Evolutionary conservation across 2,113 vertebrate genomes (phyloP), one percentile per base, ranked within the genome.

Genomic region (Cairina moschata): DNA sequence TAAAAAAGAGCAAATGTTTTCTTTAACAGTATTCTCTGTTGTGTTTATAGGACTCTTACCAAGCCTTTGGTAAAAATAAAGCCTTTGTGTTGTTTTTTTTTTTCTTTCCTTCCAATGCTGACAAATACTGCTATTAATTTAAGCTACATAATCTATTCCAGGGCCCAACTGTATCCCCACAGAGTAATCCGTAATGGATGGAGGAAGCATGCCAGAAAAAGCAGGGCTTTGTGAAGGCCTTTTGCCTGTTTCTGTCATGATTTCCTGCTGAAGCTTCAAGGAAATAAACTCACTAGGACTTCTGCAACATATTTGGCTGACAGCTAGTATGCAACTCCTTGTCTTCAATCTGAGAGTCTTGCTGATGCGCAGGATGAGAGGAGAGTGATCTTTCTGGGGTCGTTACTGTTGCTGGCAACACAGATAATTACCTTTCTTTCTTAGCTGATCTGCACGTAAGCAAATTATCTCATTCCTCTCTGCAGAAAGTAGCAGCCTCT

Each of bases 191-290:
- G 84, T 93, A 84, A 92, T 40, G 91, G 92, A 79, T n/a, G 28
- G 62, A 84, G 73, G 81, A 96, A 91, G 42, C 20, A 16, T 32
- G 95, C 95, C 93, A 96, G 76, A 78, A 96, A 97, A 95, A 97
- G 95, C 95, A 96, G 86, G 44, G 56, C 59, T 91, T 81, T 0
- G 0, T 48, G 58, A 84, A 94, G 92, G 92, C 95, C 73, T 78
- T 96, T 90, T 95, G 93, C 93, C 80, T 86, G 21, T 58, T 95
- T 90, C 83, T 88, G 76, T 94, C 85, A 86, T 3, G 60, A 81
- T 95, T 91, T 95, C 83, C 6, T 0, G 73, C 34, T 69, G 54
- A 86, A 88, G 80, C 60, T 90, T 85, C 81, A 91, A 96, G 92
- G 90, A 94, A 86, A 93, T 81, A 96, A 93, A 91, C 63, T 90